Percentiles rank a stretch among this genome's conserved stretches.
Evolutionary conservation across 2,113 vertebrate genomes (phyloP).

Genomic region (Mystacornis crossleyi): DNA sequence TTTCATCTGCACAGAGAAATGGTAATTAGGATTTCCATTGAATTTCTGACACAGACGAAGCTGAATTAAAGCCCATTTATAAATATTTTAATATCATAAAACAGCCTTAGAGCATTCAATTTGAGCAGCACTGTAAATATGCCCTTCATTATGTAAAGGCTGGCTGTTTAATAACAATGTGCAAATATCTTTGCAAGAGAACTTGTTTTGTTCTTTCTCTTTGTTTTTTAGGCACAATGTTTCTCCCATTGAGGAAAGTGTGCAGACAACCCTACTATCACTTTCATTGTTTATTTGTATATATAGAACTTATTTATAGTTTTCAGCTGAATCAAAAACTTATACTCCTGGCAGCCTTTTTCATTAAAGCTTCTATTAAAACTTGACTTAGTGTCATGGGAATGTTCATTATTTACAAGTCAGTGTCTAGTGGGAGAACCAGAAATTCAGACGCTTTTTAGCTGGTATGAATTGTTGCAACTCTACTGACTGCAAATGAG

Average conservation of each 20-base stretch:
- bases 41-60: constrained; percentile 44
- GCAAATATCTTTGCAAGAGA: constrained; percentile 61
- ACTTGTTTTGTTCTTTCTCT: constrained; percentile 21
- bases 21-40: constrained; percentile 65
- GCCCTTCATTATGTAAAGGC: constrained; percentile 63
- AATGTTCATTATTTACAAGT: neutral
- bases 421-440: neutral
- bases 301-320: neutral
- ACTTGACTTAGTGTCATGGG: neutral
- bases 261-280: neutral
- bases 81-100: constrained; percentile 71
- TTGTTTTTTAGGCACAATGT: neutral
- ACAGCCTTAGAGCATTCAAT: constrained; percentile 48
- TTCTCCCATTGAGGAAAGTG: neutral
- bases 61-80: constrained; percentile 74
- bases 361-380: constrained; percentile 18
- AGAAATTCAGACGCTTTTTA: neutral
- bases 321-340: neutral
- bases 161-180: constrained; percentile 50
- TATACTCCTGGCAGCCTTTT: neutral
- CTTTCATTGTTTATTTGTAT: neutral
- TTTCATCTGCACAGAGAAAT: constrained; percentile 63
- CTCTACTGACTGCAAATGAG: neutral
- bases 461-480: neutral
- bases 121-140: constrained; percentile 65